phyloP scores from a whole-genome alignment of 2,113 vertebrate species.

The Vidua chalybeata region DNA sequence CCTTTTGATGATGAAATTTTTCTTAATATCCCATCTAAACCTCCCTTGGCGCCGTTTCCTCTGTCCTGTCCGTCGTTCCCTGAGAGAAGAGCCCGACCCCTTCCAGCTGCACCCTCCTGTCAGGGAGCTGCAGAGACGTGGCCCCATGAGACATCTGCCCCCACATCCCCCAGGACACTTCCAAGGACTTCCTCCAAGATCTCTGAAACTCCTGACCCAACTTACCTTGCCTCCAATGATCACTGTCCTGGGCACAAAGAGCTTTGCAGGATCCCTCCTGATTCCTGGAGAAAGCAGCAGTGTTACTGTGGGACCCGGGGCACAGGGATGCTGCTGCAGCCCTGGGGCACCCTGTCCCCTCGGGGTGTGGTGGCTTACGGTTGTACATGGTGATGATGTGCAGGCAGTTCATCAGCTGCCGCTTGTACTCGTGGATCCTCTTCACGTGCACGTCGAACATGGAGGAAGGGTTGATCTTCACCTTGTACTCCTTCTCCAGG shows the following conservation, averaged over 20 bases:
- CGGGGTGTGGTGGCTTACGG: conserved; percentile 71
- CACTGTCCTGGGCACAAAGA: conserved; percentile 90
- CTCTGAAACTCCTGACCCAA: background rate
- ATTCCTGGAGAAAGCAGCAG: conserved; percentile 79
- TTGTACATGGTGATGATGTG: conserved; percentile 96
- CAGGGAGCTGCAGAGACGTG: background rate
- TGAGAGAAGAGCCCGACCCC: background rate
- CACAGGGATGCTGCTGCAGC: background rate
- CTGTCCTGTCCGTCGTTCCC: background rate
- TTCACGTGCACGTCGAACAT: conserved; percentile 98
- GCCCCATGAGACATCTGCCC: background rate
- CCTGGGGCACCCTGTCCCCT: background rate
- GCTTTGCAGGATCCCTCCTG: conserved; percentile 80
- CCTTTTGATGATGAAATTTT: background rate
- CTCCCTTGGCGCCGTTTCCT: background rate
- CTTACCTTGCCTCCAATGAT: conserved; percentile 96
- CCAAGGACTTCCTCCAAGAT: background rate
- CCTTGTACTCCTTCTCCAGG: conserved; percentile 89
- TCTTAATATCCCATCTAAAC: background rate
- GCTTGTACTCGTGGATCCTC: conserved; percentile 96
- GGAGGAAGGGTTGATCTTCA: conserved; percentile 91
- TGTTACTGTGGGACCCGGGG: fast-evolving
- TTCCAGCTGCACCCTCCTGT: background rate
- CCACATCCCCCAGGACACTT: background rate
- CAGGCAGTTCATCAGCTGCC: conserved; percentile 95